These are phyloP conservation scores for Pseudochromis fuscus DNA, from an alignment of 2,797 vertebrate species.

Conservation along the genomic window DNA sequence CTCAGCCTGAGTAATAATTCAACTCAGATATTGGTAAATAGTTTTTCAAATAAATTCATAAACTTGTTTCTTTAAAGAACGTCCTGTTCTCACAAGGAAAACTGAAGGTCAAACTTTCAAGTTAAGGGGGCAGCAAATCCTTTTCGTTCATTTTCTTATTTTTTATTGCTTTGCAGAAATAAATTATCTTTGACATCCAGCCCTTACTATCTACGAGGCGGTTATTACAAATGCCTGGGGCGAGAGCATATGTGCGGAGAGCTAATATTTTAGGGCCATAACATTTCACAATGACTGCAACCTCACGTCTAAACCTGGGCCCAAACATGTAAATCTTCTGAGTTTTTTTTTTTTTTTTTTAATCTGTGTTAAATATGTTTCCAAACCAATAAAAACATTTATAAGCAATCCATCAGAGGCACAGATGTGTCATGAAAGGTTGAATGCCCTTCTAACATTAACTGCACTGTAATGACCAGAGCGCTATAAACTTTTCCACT, in stretches of 20 bases:
- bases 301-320: neutral
- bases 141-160: too few relatives aligned
- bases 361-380: too few relatives aligned
- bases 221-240: neutral
- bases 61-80: neutral
- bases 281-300: neutral
- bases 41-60: neutral
- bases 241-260: neutral
- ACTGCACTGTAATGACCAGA: slow-evolving; percentile 1
- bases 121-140: neutral
- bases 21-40: slow-evolving; percentile 1
- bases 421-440: neutral
- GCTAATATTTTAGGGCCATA: neutral
- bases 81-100: neutral
- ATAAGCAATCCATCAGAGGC: slow-evolving; percentile 6
- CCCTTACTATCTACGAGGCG: neutral
- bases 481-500: neutral
- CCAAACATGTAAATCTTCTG: neutral
- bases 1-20: neutral
- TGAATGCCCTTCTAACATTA: slow-evolving; percentile 3
- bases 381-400: neutral
- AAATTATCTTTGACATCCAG: slow-evolving; percentile 5
- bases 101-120: neutral
- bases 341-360: neutral
- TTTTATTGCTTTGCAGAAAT: slow-evolving; percentile 1